These are phyloP conservation scores for Dilophus febrilis DNA, from an alignment of 2,888 invertebrate genomes.

Conservation along the genomic window DNA sequence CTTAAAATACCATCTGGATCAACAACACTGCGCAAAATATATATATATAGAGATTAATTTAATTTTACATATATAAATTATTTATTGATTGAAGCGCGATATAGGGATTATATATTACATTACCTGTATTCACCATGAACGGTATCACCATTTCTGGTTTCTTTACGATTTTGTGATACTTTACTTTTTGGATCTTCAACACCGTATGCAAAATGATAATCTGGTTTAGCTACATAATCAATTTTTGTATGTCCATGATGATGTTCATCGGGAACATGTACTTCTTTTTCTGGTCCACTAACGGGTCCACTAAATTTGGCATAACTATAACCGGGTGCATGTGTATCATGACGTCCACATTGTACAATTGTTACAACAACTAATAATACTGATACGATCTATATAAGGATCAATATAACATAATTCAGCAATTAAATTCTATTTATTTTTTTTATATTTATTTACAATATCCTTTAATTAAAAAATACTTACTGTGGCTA, in stretches of 20 bases:
- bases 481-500: no score
- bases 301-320: slow-evolving; percentile 59
- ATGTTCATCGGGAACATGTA: slow-evolving; percentile 20
- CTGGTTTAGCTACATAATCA: slow-evolving; percentile 57
- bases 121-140: slow-evolving; percentile 52
- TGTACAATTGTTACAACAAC: slow-evolving; percentile 2
- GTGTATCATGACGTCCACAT: slow-evolving; percentile 10
- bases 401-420: neutral
- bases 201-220: slow-evolving; percentile 59
- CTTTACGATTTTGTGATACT: slow-evolving; percentile 54
- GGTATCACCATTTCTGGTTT: slow-evolving; percentile 51
- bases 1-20: slow-evolving; percentile 59
- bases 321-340: slow-evolving; percentile 46
- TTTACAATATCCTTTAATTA: no score
- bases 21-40: slow-evolving; percentile 35
- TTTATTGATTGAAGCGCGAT: no score
- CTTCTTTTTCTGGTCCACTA: slow-evolving; percentile 37
- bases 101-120: slow-evolving; percentile 6
- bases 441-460: no score
- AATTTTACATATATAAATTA: neutral
- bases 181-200: slow-evolving; percentile 57
- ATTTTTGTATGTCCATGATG: slow-evolving; percentile 36
- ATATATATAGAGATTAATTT: no score
- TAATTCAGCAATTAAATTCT: neutral
- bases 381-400: neutral